phyloP scores from a whole-genome alignment of 2,888 invertebrate genomes.

The Tolmerus cingulatus region DNA sequence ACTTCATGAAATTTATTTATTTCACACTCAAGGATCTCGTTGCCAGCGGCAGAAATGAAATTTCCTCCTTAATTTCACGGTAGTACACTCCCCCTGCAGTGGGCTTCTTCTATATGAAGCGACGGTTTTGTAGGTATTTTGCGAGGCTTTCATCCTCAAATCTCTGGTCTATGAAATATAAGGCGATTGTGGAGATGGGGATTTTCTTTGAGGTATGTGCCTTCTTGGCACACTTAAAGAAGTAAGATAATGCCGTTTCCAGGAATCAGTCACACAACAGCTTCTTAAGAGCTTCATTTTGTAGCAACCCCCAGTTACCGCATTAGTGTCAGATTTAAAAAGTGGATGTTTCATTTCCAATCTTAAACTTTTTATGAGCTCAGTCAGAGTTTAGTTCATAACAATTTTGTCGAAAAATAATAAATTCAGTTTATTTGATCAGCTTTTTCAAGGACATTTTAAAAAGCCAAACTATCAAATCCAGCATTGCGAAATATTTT shows the following conservation, averaged over 20 bases:
- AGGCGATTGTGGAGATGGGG: not conserved
- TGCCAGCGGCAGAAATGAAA: constrained; percentile 16
- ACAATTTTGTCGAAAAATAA: not conserved
- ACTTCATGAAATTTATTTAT: constrained; percentile 33
- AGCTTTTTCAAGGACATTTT: too few species aligned
- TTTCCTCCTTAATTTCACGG: constrained; percentile 30
- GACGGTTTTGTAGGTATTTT: not conserved
- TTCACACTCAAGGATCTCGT: constrained; percentile 26
- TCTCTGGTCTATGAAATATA: not conserved
- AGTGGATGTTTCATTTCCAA: not conserved
- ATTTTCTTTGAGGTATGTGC: not conserved
- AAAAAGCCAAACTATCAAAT: too few species aligned
- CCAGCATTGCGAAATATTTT: too few species aligned
- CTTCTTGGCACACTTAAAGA: not conserved
- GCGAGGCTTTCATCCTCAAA: not conserved
- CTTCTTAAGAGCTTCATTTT: not conserved
- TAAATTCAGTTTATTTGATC: too few species aligned
- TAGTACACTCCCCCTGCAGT: not conserved
- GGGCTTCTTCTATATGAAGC: not conserved
- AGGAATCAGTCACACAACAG: not conserved
- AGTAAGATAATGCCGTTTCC: not conserved
- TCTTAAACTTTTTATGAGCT: not conserved
- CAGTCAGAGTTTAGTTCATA: not conserved
- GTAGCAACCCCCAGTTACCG: not conserved
- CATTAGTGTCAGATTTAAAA: not conserved